phyloP scores from a whole-genome alignment of 2,797 vertebrate species.

The Gallirallus australis region DNA sequence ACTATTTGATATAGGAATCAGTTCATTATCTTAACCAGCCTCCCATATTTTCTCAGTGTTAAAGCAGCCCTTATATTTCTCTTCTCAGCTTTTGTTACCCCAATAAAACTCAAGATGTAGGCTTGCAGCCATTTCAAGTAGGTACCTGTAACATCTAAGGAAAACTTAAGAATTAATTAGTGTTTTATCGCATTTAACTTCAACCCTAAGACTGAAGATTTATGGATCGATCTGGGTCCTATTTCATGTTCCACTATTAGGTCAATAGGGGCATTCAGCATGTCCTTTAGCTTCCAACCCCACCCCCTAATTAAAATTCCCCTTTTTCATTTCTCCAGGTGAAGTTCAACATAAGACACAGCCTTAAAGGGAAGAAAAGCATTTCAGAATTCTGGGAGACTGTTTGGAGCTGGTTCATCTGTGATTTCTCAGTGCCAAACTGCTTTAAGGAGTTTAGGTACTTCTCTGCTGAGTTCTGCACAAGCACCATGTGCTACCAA shows the following conservation, averaged over 20 bases:
- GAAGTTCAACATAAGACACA: accelerated
- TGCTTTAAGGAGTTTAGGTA: neutral
- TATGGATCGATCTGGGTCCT: neutral
- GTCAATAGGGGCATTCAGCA: neutral
- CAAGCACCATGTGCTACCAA: neutral
- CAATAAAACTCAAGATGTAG: neutral
- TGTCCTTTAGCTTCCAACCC: neutral
- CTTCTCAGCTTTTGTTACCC: neutral
- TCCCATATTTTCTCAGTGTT: neutral
- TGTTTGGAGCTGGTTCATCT: neutral
- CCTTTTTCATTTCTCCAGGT: neutral
- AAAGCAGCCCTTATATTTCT: neutral
- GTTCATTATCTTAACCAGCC: neutral
- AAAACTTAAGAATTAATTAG: neutral
- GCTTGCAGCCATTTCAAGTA: neutral
- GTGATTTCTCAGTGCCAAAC: neutral
- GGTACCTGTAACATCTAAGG: neutral
- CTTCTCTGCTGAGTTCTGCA: accelerated
- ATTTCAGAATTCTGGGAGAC: neutral
- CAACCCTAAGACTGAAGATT: neutral
- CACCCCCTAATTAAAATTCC: neutral
- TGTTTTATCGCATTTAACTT: neutral
- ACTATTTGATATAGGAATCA: neutral
- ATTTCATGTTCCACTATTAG: neutral
- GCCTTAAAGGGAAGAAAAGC: neutral